Percentiles rank a stretch among this genome's conserved stretches.
These are phyloP conservation scores for Oceanites oceanicus DNA, from an alignment of 2,113 vertebrate species.

Conservation along the genomic window DNA sequence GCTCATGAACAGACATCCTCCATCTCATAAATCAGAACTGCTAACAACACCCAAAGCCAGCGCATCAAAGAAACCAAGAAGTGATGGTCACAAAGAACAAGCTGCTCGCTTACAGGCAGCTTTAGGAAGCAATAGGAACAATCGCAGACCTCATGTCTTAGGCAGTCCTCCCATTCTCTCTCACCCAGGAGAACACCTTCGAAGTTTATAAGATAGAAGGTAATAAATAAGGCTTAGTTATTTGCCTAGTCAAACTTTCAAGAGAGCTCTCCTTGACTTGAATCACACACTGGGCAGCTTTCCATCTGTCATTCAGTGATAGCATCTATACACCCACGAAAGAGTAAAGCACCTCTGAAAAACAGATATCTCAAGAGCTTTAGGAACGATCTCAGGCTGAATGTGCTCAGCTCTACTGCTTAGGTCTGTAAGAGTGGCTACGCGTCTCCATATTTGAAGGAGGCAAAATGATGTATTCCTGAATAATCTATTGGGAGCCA, in stretches of 20 bases:
- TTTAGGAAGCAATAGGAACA: background rate
- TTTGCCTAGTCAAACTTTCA: background rate
- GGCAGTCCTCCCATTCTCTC: background rate
- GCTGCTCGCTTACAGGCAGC: background rate
- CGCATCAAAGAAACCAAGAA: background rate
- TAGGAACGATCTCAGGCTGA: background rate
- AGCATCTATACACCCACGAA: background rate
- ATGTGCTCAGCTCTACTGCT: background rate
- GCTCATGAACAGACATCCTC: background rate
- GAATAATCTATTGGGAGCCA: background rate
- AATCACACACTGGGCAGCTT: background rate
- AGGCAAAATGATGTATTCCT: background rate
- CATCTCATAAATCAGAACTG: background rate
- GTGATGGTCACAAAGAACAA: background rate
- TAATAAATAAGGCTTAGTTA: background rate
- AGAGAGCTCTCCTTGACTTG: background rate
- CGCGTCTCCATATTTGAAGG: background rate
- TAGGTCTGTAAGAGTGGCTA: background rate
- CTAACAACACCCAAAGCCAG: background rate
- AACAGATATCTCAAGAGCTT: background rate
- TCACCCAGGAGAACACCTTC: background rate
- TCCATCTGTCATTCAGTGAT: background rate
- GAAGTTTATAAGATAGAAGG: background rate
- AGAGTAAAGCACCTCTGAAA: background rate
- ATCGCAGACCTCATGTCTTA: background rate